These are phyloP conservation scores for Ctenochaetus hawaiiensis DNA, from an alignment of 2,797 vertebrate species.

Conservation along the genomic window DNA sequence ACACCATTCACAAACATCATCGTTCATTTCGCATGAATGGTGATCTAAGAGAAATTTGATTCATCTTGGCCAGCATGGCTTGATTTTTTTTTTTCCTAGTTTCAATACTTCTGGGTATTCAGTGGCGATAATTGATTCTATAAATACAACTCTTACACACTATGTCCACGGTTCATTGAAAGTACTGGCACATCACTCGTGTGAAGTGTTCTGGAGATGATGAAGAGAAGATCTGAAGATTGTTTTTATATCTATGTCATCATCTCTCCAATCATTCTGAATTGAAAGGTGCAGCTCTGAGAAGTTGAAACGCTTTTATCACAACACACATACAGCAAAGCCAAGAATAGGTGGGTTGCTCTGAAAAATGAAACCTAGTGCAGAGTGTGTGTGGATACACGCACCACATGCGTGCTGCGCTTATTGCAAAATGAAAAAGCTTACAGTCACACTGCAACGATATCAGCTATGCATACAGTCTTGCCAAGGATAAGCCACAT, in stretches of 20 bases:
- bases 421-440: not conserved
- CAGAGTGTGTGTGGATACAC: not conserved
- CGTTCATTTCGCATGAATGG: constrained; percentile 41
- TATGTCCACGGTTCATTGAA: constrained; percentile 43
- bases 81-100: not conserved
- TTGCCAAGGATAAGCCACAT: not conserved
- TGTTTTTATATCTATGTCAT: constrained; percentile 54
- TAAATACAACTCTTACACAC: constrained; percentile 41
- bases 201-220: constrained; percentile 32
- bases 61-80: constrained; percentile 37
- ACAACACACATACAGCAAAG: constrained; percentile 24
- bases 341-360: constrained; percentile 16
- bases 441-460: not conserved
- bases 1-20: constrained; percentile 44
- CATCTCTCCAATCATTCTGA: constrained; percentile 51
- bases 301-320: constrained; percentile 53
- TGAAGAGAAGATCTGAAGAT: constrained; percentile 49
- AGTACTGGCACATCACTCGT: constrained; percentile 23
- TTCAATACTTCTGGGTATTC: constrained; percentile 35
- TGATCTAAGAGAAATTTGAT: constrained; percentile 35
- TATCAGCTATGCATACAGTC: not conserved
- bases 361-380: constrained; percentile 17
- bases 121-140: constrained; percentile 47
- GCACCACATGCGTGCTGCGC: not conserved
- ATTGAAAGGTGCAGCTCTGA: constrained; percentile 41